Evolutionary conservation across 2,888 invertebrate species (phyloP).

Genomic region (Tanypteryx hageni): DNA sequence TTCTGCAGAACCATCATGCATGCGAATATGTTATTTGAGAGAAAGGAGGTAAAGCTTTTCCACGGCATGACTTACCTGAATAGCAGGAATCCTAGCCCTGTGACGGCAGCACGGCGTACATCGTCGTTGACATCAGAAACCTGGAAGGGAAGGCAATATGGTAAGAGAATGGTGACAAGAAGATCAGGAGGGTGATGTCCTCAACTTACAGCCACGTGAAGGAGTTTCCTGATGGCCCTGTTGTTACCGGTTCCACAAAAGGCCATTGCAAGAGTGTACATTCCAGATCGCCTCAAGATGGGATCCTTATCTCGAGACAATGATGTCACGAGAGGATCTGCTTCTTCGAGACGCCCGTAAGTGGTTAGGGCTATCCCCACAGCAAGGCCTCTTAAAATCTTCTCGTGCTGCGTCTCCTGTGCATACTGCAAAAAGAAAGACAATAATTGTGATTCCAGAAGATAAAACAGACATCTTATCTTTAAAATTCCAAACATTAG

Average conservation of each 20-base stretch:
- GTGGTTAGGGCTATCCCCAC: slow-evolving; percentile 97
- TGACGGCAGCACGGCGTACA: slow-evolving; percentile 98
- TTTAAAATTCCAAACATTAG: neutral
- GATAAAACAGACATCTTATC: neutral
- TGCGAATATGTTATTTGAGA: neutral
- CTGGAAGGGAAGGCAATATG: slow-evolving; percentile 72
- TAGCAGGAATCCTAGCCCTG: slow-evolving; percentile 97
- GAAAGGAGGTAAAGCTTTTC: neutral
- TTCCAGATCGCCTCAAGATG: slow-evolving; percentile 94
- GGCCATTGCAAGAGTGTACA: slow-evolving; percentile 98
- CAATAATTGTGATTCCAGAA: too few relatives aligned
- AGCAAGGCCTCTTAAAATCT: slow-evolving; percentile 97
- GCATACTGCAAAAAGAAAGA: slow-evolving; percentile 81
- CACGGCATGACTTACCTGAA: slow-evolving; percentile 82
- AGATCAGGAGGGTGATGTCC: neutral
- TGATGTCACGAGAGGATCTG: slow-evolving; percentile 93
- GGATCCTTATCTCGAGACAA: slow-evolving; percentile 96
- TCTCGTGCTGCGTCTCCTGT: slow-evolving; percentile 98
- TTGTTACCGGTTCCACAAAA: slow-evolving; percentile 99
- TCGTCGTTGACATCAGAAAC: slow-evolving; percentile 99
- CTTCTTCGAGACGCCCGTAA: slow-evolving; percentile 98
- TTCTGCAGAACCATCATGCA: neutral
- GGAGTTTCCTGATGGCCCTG: slow-evolving; percentile 93
- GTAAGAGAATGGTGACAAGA: slow-evolving; percentile 39
- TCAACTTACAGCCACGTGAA: slow-evolving; percentile 93